Conservation (phyloP, 1,140 invertebrate genomes). For the Conus betulinus region DNA sequence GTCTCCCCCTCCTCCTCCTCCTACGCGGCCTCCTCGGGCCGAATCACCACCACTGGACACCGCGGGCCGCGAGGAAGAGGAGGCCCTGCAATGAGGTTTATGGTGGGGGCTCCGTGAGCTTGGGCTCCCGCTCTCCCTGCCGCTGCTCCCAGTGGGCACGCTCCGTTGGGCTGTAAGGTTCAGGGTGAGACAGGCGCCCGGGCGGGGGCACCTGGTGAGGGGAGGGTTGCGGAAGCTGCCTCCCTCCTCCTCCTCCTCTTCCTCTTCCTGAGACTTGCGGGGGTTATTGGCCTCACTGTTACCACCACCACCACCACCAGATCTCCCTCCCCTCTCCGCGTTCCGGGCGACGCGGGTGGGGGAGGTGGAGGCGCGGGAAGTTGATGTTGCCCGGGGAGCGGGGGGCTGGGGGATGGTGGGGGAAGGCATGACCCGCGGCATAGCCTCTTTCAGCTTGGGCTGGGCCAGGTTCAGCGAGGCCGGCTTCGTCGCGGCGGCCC, state of each 20-base stretch:
- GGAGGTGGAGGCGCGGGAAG: conserved; percentile 64
- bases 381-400: conserved; percentile 68
- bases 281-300: background rate
- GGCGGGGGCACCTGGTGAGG: conserved; percentile 62
- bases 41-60: too few species aligned
- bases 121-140: background rate
- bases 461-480: conserved; percentile 71
- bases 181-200: conserved; percentile 66
- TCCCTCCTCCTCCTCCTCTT: conserved; percentile 21
- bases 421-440: conserved; percentile 67
- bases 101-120: background rate
- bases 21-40: too few species aligned
- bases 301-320: background rate
- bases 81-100: background rate
- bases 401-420: conserved; percentile 63
- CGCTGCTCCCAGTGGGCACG: conserved; percentile 27
- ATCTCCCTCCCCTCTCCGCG: background rate
- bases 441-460: conserved; percentile 64
- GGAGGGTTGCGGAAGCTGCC: conserved; percentile 38
- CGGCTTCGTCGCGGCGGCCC: conserved; percentile 56
- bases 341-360: conserved; percentile 49
- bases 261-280: conserved; percentile 3
- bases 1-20: conserved; percentile 19
- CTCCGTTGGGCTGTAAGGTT: conserved; percentile 72
- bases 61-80: background rate